Conservation (phyloP, 1,140 invertebrate species). For the Druon quercuslanigerum region DNA sequence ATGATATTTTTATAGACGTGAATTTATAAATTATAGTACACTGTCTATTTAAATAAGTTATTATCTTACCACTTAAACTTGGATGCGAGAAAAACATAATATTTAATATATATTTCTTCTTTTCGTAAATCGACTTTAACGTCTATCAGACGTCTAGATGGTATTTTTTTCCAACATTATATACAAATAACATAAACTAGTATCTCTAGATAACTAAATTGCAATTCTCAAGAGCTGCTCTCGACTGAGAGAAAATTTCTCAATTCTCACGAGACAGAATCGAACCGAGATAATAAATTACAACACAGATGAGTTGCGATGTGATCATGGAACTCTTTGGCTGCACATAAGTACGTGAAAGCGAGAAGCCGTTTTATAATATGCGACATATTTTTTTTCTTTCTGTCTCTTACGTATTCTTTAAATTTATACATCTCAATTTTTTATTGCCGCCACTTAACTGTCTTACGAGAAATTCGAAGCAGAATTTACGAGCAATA, state of each 20-base stretch:
- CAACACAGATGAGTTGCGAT: conserved; percentile 48
- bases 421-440: conserved; percentile 33
- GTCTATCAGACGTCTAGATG: conserved; percentile 4
- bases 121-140: conserved; percentile 13
- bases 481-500: conserved; percentile 18
- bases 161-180: conserved; percentile 43
- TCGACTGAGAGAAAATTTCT: neutral
- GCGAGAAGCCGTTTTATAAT: conserved; percentile 50
- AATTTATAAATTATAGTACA: conserved; percentile 22
- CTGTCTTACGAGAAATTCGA: neutral
- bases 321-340: conserved; percentile 33
- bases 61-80: conserved; percentile 27
- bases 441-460: conserved; percentile 7
- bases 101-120: conserved; percentile 15
- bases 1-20: conserved; percentile 12
- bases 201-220: conserved; percentile 47
- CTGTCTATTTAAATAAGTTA: conserved; percentile 11
- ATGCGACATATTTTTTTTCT: conserved; percentile 28
- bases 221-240: neutral
- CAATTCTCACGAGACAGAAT: conserved; percentile 9
- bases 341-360: conserved; percentile 63
- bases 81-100: conserved; percentile 21
- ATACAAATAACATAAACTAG: conserved; percentile 59
- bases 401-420: conserved; percentile 35
- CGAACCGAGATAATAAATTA: conserved; percentile 49